Evolutionary conservation across 2,113 vertebrate genomes (phyloP).

Genomic region (Percina caprodes): DNA sequence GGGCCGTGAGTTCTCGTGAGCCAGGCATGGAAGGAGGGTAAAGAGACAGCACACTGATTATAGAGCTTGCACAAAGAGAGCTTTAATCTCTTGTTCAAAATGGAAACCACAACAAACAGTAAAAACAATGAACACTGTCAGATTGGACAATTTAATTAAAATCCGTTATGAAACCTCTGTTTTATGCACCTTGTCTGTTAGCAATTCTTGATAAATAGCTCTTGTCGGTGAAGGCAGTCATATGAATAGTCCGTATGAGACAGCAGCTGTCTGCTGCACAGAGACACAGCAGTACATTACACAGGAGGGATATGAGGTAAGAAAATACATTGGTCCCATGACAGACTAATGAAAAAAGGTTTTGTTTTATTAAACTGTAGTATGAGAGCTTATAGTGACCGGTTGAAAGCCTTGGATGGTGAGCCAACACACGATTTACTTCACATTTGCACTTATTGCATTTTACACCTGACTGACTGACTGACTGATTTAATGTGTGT

Average conservation of each 20-base stretch:
- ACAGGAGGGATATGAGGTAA: slow-evolving; percentile 27
- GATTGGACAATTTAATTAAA: slow-evolving; percentile 74
- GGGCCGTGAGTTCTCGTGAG: slow-evolving; percentile 48
- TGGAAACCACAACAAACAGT: slow-evolving; percentile 74
- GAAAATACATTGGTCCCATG: slow-evolving; percentile 18
- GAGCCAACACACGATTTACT: neutral
- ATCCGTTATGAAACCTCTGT: slow-evolving; percentile 61
- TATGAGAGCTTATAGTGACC: neutral
- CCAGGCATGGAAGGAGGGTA: slow-evolving; percentile 46
- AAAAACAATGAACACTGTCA: slow-evolving; percentile 62
- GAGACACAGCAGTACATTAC: slow-evolving; percentile 16
- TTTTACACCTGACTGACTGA: neutral
- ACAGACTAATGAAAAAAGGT: slow-evolving; percentile 26
- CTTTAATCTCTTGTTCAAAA: slow-evolving; percentile 72
- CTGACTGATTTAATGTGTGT: neutral
- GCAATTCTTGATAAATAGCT: slow-evolving; percentile 40
- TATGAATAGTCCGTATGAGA: slow-evolving; percentile 41
- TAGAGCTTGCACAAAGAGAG: slow-evolving; percentile 63
- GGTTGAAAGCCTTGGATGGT: neutral
- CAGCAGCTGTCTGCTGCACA: slow-evolving; percentile 49
- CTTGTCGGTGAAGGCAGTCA: slow-evolving; percentile 48
- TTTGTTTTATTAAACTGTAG: slow-evolving; percentile 24
- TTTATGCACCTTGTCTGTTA: slow-evolving; percentile 31
- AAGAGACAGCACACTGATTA: slow-evolving; percentile 66
- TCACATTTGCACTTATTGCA: neutral